phyloP scores from a whole-genome alignment of 2,797 vertebrate species.

The Microhierax caerulescens region DNA sequence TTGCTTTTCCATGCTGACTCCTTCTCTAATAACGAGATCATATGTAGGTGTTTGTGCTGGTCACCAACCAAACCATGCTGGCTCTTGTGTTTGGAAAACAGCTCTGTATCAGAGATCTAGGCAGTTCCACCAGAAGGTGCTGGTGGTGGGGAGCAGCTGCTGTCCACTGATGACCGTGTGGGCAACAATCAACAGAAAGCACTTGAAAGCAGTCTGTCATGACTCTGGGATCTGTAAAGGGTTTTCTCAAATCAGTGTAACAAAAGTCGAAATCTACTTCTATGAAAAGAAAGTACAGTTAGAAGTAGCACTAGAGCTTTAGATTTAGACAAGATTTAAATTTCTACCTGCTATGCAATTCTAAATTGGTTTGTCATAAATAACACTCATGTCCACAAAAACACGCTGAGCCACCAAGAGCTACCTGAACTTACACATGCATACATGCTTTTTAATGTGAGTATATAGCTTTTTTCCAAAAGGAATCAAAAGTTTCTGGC shows the following conservation, averaged over 20 bases:
- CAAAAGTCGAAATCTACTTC: not conserved
- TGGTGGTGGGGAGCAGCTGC: not conserved
- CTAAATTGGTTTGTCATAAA: not conserved
- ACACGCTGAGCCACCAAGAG: not conserved
- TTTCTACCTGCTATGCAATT: not conserved
- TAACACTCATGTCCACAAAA: not conserved
- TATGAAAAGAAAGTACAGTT: not conserved
- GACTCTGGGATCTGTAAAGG: not conserved
- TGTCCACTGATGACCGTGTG: accelerated
- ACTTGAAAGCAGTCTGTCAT: not conserved
- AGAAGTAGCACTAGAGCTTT: not conserved
- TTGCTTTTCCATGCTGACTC: accelerated
- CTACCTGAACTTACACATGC: not conserved
- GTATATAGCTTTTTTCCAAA: not conserved
- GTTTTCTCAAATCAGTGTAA: not conserved
- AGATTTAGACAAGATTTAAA: not conserved
- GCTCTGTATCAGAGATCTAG: not conserved
- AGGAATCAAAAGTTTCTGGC: conserved; percentile 17
- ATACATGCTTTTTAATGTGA: not conserved
- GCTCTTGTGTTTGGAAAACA: not conserved
- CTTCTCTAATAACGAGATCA: not conserved
- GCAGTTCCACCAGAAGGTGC: not conserved
- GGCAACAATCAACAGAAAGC: not conserved
- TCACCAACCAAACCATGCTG: not conserved
- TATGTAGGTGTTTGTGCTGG: not conserved